Evolutionary conservation across 37 sponge, comb jelly and placozoan species (phyloP), one percentile per base, ranked within the genome.

Genomic region (Tethya wilhelma): DNA sequence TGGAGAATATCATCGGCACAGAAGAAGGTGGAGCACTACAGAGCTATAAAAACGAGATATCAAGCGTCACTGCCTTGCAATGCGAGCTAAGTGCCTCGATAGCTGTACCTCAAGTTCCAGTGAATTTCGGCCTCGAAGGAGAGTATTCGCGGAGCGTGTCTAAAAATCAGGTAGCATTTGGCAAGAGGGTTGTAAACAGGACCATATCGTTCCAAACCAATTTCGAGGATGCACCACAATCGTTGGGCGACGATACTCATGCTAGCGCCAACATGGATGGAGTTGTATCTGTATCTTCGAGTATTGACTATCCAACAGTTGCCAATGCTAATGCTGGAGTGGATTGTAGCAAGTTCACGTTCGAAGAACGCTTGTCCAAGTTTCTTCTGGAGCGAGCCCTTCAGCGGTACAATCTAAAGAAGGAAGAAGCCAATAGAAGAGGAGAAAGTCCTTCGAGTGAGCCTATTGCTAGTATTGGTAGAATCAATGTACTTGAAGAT

Each of bases 21-120:
- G 87, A 87, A 31, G 81, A 87, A 49, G 87, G 87, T 19, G 81
- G 87, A 6, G 69, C 80, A 20, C 30, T 87, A 22, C 74, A 80
- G 36, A 59, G 74, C 58, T 87, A 80, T 59, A 78, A 80, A 56
- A 17, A 38, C 12, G 59, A 46, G 36, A 41, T 74, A 0, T 26
- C 37, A n/a, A 80, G 75, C 32, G 74, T 66, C 3, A 69, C 69
- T 32, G 32, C 74, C 2, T 69, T 56, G 44, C 87, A 87, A n/a
- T 9, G 37, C 23, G 28, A 58, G 4, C 39, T 87, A n/a, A 73
- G 64, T 40, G 32, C 59, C 4, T 79, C 87, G 37, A 29, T 86
- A 8, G 7, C 55, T 0, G 44, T 56, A 34, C 75, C 87, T n/a
- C 1, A 36, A 3, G 46, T 39, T 0, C 81, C 80, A 12, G 49